These are phyloP conservation scores for Drosophila suzukii DNA, from an alignment of 1,140 invertebrate genomes.

Conservation along the genomic window DNA sequence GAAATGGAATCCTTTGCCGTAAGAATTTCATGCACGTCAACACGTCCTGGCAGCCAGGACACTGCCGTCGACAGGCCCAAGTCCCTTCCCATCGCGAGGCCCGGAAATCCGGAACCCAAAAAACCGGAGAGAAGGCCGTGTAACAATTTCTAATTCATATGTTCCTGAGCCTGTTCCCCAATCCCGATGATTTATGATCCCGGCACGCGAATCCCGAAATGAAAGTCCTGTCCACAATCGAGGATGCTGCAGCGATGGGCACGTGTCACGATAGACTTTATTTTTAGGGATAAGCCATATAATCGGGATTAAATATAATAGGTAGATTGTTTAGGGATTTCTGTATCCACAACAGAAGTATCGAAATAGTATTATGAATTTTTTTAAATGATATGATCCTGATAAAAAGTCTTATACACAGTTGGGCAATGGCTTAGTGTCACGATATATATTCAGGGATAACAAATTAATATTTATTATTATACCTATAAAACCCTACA, in stretches of 20 bases:
- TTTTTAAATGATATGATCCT: no score
- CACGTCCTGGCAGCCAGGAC: conserved; percentile 65
- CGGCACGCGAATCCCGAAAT: conserved; percentile 71
- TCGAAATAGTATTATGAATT: no score
- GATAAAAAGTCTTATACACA: no score
- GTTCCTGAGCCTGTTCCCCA: conserved; percentile 47
- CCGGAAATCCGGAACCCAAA: conserved; percentile 25
- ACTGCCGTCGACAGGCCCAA: conserved; percentile 63
- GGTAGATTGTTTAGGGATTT: no score
- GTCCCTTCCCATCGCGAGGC: conserved; percentile 9
- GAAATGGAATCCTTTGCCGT: conserved; percentile 79
- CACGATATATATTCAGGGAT: no score
- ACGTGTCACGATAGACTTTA: conserved; percentile 12
- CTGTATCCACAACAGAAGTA: no score
- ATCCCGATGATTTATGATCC: conserved; percentile 71
- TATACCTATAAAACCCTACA: no score
- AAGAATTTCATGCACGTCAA: conserved; percentile 82
- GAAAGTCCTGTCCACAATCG: conserved; percentile 49
- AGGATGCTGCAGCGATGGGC: neutral
- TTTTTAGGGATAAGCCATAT: no score
- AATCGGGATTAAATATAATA: neutral
- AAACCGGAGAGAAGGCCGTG: conserved; percentile 32
- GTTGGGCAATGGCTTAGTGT: no score
- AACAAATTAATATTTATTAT: no score
- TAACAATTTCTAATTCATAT: conserved; percentile 82